A percentile compares a stretch with the other conserved stretches of the same genome.
Evolutionary conservation across 64 coral and sea anemone species (phyloP).

Genomic region (Montipora capricornis): DNA sequence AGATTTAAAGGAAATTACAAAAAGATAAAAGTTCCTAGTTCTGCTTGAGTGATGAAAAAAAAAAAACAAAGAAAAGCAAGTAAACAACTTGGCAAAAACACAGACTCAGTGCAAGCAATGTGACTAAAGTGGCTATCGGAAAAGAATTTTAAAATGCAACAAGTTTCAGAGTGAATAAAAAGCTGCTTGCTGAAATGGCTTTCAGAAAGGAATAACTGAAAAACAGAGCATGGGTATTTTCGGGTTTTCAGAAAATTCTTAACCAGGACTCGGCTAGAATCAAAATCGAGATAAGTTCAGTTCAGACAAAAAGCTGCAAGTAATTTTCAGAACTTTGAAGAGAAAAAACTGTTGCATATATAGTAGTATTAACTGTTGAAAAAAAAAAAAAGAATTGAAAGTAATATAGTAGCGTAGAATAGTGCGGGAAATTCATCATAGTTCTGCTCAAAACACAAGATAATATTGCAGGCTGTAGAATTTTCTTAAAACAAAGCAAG

Average conservation of each 20-base stretch:
- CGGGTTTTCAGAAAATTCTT: not conserved
- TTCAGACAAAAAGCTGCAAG: too few relatives aligned
- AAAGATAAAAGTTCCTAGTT: not conserved
- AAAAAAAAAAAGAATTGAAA: too few relatives aligned
- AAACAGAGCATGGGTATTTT: not conserved
- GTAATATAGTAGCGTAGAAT: too few relatives aligned
- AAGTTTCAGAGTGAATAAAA: not conserved
- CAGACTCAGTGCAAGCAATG: too few relatives aligned
- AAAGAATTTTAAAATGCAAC: not conserved
- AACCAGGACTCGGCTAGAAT: too few relatives aligned
- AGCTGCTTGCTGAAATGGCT: not conserved
- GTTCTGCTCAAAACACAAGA: not conserved
- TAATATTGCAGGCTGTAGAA: not conserved
- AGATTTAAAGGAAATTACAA: not conserved
- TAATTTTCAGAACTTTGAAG: too few relatives aligned
- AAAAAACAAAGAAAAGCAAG: not conserved
- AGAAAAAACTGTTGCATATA: too few relatives aligned
- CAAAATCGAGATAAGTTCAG: too few relatives aligned
- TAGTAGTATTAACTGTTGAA: too few relatives aligned
- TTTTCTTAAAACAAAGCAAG: not conserved
- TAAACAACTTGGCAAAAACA: not conserved
- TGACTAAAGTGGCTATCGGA: too few relatives aligned
- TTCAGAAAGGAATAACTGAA: not conserved
- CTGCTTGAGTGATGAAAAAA: not conserved
- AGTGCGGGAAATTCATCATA: too few relatives aligned